Conservation (phyloP, 2,888 invertebrate species). For the Mesorhabditis sp. region DNA sequence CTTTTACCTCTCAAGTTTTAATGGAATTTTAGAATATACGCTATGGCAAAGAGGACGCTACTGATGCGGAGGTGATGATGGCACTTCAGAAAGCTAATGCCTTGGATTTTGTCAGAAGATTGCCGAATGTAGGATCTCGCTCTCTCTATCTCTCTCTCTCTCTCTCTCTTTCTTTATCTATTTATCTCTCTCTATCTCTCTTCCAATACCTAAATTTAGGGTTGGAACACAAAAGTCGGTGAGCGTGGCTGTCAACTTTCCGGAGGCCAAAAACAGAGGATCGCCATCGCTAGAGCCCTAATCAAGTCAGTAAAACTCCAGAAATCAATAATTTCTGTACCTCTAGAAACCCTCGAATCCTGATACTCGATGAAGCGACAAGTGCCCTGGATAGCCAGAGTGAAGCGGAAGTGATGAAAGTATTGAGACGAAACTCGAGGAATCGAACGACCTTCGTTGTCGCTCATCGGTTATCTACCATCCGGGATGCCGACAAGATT, state of each 20-base stretch:
- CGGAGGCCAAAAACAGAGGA: background rate
- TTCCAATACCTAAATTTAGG: background rate
- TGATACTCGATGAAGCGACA: background rate
- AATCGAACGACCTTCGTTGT: background rate
- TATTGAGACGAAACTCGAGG: background rate
- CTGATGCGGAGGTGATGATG: background rate
- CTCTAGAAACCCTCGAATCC: background rate
- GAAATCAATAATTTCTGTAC: background rate
- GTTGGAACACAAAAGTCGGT: background rate
- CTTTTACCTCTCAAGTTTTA: background rate
- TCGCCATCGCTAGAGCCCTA: background rate
- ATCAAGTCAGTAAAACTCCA: background rate
- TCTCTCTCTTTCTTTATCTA: background rate
- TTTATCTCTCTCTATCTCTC: background rate
- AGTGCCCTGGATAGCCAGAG: background rate
- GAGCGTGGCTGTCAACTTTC: background rate
- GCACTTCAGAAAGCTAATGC: constrained; percentile 6
- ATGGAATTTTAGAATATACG: background rate
- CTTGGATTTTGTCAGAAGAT: background rate
- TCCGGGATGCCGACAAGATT: background rate
- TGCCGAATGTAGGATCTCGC: background rate
- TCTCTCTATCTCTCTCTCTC: background rate
- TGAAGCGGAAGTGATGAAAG: background rate
- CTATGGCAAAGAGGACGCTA: background rate
- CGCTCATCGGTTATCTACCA: background rate